phyloP scores from a whole-genome alignment of 1,140 invertebrate species.

The Brachionus calyciflorus region DNA sequence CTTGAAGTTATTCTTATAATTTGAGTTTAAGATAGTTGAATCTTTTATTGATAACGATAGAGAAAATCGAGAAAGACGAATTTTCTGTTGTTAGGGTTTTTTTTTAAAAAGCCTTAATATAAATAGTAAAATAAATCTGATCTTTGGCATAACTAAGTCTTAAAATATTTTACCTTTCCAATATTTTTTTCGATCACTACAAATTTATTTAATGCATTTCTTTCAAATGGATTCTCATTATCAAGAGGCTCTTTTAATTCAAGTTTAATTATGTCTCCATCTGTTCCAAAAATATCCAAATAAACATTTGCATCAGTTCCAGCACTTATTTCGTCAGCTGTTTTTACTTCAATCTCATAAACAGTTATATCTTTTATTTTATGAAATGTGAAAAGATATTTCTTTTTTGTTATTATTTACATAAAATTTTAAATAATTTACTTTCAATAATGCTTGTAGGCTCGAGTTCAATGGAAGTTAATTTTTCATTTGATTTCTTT shows the following conservation, averaged over 20 bases:
- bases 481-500: conserved; percentile 55
- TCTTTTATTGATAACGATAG: too few species aligned
- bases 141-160: too few species aligned
- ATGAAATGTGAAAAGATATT: too few species aligned
- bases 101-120: too few species aligned
- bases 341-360: conserved; percentile 56
- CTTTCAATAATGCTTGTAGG: conserved; percentile 50
- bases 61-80: too few species aligned
- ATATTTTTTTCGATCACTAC: background rate
- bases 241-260: conserved; percentile 52
- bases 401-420: too few species aligned
- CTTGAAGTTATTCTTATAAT: too few species aligned
- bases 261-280: conserved; percentile 57
- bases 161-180: conserved; percentile 36
- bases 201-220: conserved; percentile 25
- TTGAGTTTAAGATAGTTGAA: too few species aligned
- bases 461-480: conserved; percentile 52
- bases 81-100: too few species aligned
- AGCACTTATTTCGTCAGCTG: conserved; percentile 55
- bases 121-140: too few species aligned
- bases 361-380: conserved; percentile 52
- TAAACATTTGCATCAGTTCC: conserved; percentile 57
- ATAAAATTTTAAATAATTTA: too few species aligned
- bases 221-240: conserved; percentile 12
- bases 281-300: conserved; percentile 55